These are phyloP conservation scores for Adineta ricciae DNA, from an alignment of 2,888 invertebrate species.

Conservation along the genomic window DNA sequence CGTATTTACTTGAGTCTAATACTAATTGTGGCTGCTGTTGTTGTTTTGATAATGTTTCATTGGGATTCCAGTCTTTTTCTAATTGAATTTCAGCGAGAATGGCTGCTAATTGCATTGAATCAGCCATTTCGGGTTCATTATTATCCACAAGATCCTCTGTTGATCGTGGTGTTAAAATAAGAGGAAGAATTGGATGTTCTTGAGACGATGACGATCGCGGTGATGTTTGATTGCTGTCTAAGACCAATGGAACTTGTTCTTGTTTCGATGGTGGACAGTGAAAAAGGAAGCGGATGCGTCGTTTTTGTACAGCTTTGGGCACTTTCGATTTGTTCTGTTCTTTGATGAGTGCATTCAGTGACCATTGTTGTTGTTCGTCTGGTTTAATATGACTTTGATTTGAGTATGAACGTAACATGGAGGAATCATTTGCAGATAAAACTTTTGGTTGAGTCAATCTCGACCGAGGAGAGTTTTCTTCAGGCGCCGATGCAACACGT, in stretches of 20 bases:
- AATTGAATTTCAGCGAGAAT: not conserved
- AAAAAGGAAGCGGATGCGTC: not conserved
- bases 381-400: not conserved
- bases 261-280: not conserved
- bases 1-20: not conserved
- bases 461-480: not conserved
- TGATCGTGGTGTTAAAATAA: too few relatives aligned
- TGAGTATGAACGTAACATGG: not conserved
- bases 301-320: not conserved
- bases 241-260: too few relatives aligned
- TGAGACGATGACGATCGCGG: not conserved
- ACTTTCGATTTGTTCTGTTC: not conserved
- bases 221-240: not conserved
- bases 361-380: not conserved
- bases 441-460: not conserved
- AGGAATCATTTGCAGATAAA: not conserved
- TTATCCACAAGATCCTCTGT: not conserved
- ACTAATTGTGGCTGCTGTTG: too few relatives aligned
- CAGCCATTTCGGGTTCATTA: not conserved
- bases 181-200: not conserved
- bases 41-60: not conserved
- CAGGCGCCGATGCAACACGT: not conserved
- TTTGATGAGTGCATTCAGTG: not conserved
- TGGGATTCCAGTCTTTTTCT: not conserved
- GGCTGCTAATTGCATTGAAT: not conserved